Base-by-base conservation (phyloP, 2,113 vertebrate genomes). In the Clarias magur region DNA sequence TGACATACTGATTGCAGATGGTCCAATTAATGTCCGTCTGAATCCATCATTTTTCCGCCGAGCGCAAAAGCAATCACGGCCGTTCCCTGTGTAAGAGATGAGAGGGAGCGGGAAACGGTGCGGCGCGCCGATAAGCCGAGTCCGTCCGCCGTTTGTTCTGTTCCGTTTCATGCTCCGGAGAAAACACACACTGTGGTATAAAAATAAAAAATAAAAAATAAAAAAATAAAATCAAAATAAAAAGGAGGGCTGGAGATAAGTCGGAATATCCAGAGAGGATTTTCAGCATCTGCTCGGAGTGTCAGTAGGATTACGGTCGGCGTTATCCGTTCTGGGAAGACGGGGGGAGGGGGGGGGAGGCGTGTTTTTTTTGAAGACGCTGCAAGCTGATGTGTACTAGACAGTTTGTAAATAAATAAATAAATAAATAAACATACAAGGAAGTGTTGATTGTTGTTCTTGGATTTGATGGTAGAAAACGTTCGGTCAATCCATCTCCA, bases 11-110 rank as follows among this genome's bases (percentile, higher is more conserved):
- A 68, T 60, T 82, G 63, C 62, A 84, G 83, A 84, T 54, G 83
- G 68, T 75, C 68, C 83, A 75, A 84, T 84, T 84, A 84, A 80
- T n/a, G 72, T 79, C 72, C 48, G 15, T 73, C 68, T 38, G 83
- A 73, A 84, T 57, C 83, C 23, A 56, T 68, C 53, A 57, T 84
- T 72, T 67, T 53, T 57, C 9, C 48, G 3, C 63, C 16, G 59
- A 34, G 34, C 21, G 60, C 38, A 53, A 85, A 85, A 67, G 75
- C 38, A 34, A 59, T 85, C 83, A 48, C 6, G 42, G 3, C 34
- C 21, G 80, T 68, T 80, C 27, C 48, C 38, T 19, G 54, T 78
- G 25, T 42, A 80, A 42, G 68, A 38, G 62, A 80, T 86, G 38
- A 80, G 25, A 68, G 62, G 8, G 60, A 68, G 76, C 48, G 57